These are phyloP conservation scores for Polyploca ridens DNA, from an alignment of 2,888 invertebrate genomes.

Conservation along the genomic window DNA sequence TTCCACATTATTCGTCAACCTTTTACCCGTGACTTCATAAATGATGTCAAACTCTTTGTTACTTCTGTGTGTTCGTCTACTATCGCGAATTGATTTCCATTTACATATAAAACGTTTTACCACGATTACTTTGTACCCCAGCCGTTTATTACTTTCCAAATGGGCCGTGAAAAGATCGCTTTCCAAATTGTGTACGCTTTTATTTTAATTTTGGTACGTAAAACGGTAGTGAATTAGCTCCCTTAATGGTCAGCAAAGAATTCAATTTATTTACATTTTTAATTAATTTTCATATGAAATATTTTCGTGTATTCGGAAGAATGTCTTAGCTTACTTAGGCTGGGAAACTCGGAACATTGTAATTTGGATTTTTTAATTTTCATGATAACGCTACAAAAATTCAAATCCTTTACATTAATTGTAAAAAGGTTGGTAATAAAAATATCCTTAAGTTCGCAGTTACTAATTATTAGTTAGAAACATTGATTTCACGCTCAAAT, in stretches of 20 bases:
- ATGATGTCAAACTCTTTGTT: conserved; percentile 39
- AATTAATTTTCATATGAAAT: conserved; percentile 2
- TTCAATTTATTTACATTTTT: conserved; percentile 15
- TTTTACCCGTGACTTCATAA: conserved; percentile 16
- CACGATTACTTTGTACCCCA: conserved; percentile 61
- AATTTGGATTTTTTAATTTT: neutral
- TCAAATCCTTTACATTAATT: no score
- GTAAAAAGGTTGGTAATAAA: no score
- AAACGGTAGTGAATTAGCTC: conserved; percentile 8
- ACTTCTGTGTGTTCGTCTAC: conserved; percentile 35
- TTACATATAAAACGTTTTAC: conserved; percentile 71
- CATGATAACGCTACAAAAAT: neutral
- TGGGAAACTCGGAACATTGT: neutral
- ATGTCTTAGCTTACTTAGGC: neutral
- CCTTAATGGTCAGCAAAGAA: conserved; percentile 3
- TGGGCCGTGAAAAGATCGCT: conserved; percentile 56
- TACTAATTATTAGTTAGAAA: no score
- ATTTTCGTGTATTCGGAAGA: neutral
- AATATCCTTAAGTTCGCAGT: no score
- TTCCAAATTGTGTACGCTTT: conserved; percentile 35
- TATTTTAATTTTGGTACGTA: conserved; percentile 23
- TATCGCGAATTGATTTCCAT: conserved; percentile 64
- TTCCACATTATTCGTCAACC: neutral
- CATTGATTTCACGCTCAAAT: no score
- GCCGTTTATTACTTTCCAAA: conserved; percentile 60